A percentile compares a stretch with the other conserved stretches of the same genome.
phyloP scores from a whole-genome alignment of 2,113 vertebrate genomes.

The Sander lucioperca region DNA sequence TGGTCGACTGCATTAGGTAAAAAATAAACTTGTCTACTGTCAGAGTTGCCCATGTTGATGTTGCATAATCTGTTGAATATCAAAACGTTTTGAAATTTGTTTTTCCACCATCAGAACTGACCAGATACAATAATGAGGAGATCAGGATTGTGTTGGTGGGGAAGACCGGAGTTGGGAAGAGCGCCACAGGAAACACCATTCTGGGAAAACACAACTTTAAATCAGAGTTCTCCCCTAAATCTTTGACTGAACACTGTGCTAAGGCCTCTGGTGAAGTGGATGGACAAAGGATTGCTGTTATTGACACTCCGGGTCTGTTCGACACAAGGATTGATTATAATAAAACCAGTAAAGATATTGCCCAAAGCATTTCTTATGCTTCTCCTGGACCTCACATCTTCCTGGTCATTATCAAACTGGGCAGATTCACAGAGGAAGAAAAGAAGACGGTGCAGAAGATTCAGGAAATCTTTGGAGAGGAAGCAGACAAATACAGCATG shows the following conservation, averaged over 20 bases:
- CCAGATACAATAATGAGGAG: not conserved
- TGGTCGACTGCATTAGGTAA: too few relatives aligned
- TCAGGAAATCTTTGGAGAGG: slow-evolving; percentile 4
- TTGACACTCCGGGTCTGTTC: slow-evolving; percentile 1
- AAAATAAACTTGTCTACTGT: too few relatives aligned
- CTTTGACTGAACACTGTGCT: fast-evolving
- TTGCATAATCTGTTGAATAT: too few relatives aligned
- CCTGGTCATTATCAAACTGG: not conserved
- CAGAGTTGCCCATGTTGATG: too few relatives aligned
- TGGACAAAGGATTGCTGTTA: slow-evolving; percentile 2
- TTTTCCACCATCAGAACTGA: too few relatives aligned
- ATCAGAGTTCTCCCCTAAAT: not conserved
- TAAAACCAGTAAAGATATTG: not conserved
- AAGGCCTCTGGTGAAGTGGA: not conserved
- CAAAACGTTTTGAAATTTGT: too few relatives aligned
- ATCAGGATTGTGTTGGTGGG: slow-evolving; percentile 4
- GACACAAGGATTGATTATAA: too few relatives aligned
- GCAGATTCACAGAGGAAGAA: slow-evolving; percentile 17
- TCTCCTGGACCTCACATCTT: slow-evolving; percentile 28
- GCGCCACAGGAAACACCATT: slow-evolving; percentile 1
- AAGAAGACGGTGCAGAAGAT: slow-evolving; percentile 17
- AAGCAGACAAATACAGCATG: slow-evolving; percentile 30
- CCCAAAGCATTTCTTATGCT: not conserved
- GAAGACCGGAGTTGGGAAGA: not conserved
- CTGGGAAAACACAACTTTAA: not conserved